Base-by-base conservation (phyloP, 2,113 vertebrate species). In the Sphyrna mokarran region DNA sequence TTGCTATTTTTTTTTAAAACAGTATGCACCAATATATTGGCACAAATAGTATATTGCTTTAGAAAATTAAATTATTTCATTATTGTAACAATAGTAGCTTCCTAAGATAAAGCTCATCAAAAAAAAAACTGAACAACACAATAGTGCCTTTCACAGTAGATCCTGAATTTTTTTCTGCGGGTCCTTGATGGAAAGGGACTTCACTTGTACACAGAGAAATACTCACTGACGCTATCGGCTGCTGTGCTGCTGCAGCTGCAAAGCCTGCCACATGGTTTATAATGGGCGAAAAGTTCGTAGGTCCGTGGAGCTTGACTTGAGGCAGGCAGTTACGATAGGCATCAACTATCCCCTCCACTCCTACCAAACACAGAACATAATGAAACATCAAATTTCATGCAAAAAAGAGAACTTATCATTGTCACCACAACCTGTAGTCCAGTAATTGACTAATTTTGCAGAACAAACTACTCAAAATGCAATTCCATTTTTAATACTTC, bases 271-370 rank as follows among this genome's bases (percentile, higher is more conserved):
- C 98, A 0, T 99, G 98, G 97, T 98, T 99, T 96, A 99, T 99
- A 97, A 99, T 99, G 0, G 99, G 99, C 96, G 99, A 98, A 97
- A 99, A 99, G 97, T 99, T 99, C 72, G 99, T 99, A 96, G 99
- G 99, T 6, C 99, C 99, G n/a, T 99, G 99, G 63, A 99, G 98
- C 96, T 96, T 99, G 96, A 99, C 97, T 97, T 99, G 99, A 37
- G 99, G 99, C 96, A 99, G 98, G 96, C 99, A 99, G n/a, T 96
- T 95, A 96, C 99, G 98, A 97, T 99, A 99, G 0, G 98, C 98
- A 95, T 99, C 98, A 96, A 99, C 97, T 94, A 99, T 97, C 33
- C 99, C 99, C 96, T 99, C 98, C 80, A 99, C 97, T 95, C 99
- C 99, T 99, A 96, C 0, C 89, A 16, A 96, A 96, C 26, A 58